These are phyloP conservation scores for Goniozus legneri DNA, from an alignment of 1,140 invertebrate species.

Conservation along the genomic window DNA sequence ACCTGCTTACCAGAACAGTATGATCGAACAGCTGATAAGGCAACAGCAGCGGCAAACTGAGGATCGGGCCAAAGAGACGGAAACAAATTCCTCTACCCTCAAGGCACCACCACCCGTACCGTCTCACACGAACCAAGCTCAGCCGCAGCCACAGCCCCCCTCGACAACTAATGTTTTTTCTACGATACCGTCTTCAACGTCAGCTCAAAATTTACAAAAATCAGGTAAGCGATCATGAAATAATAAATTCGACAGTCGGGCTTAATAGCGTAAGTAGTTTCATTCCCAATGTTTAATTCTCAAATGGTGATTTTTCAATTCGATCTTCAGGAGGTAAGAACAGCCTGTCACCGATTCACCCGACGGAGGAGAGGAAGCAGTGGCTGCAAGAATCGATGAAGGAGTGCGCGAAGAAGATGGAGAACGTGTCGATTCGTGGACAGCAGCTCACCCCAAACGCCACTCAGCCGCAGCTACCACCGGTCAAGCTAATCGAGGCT, in stretches of 20 bases:
- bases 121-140: constrained; percentile 21
- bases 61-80: constrained; percentile 27
- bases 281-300: too few relatives aligned
- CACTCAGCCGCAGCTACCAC: too few relatives aligned
- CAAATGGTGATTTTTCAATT: too few relatives aligned
- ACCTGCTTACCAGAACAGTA: constrained; percentile 56
- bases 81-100: constrained; percentile 20
- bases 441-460: constrained; percentile 25
- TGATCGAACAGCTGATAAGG: constrained; percentile 55
- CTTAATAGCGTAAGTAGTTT: too few relatives aligned
- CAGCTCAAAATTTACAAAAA: constrained; percentile 32
- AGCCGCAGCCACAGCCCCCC: constrained; percentile 1
- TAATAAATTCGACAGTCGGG: too few relatives aligned
- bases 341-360: constrained; percentile 21
- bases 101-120: constrained; percentile 34
- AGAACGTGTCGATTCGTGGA: constrained; percentile 28
- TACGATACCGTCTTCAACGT: constrained; percentile 27
- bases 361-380: constrained; percentile 23
- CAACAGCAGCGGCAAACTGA: constrained; percentile 46
- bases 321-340: constrained; percentile 12
- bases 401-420: constrained; percentile 42
- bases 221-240: too few relatives aligned
- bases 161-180: constrained; percentile 6
- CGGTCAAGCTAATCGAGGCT: constrained; percentile 36
- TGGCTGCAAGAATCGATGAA: constrained; percentile 38